Conservation (phyloP, 2,113 vertebrate genomes). For the Gasterosteus nipponicus region DNA sequence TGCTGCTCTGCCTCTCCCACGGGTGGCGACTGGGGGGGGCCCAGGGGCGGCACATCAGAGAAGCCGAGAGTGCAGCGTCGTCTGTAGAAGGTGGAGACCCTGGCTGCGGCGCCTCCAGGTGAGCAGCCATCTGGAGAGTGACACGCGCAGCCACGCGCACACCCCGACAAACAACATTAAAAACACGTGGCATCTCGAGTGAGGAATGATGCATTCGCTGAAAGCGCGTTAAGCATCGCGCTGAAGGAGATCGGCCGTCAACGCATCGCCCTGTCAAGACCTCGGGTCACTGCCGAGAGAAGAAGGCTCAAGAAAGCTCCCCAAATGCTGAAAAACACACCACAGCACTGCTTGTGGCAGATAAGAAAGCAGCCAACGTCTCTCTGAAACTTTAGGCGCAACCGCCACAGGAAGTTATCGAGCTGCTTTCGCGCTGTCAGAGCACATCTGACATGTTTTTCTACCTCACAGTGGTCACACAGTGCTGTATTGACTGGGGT, state of each 20-base stretch:
- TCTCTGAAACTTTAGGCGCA: slow-evolving; percentile 37
- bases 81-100: slow-evolving; percentile 50
- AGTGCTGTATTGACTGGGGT: too few relatives aligned
- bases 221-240: slow-evolving; percentile 50
- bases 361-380: slow-evolving; percentile 32
- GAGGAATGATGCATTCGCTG: slow-evolving; percentile 43
- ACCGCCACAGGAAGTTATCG: slow-evolving; percentile 12
- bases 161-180: slow-evolving; percentile 66
- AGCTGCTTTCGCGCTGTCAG: slow-evolving; percentile 8
- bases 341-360: slow-evolving; percentile 42
- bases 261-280: slow-evolving; percentile 45
- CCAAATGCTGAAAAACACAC: slow-evolving; percentile 46
- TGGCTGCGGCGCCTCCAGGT: slow-evolving; percentile 56
- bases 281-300: slow-evolving; percentile 40
- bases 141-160: slow-evolving; percentile 21
- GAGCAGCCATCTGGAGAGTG: slow-evolving; percentile 72
- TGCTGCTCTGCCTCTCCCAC: slow-evolving; percentile 68
- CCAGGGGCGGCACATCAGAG: slow-evolving; percentile 68
- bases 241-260: slow-evolving; percentile 45
- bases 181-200: slow-evolving; percentile 58
- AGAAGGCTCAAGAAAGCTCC: slow-evolving; percentile 50
- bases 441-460: slow-evolving; percentile 17
- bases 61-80: slow-evolving; percentile 41
- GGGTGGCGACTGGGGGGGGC: slow-evolving; percentile 55
- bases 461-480: neutral